phyloP scores from a whole-genome alignment of 2,113 vertebrate species.

The Heterochromis multidens region DNA sequence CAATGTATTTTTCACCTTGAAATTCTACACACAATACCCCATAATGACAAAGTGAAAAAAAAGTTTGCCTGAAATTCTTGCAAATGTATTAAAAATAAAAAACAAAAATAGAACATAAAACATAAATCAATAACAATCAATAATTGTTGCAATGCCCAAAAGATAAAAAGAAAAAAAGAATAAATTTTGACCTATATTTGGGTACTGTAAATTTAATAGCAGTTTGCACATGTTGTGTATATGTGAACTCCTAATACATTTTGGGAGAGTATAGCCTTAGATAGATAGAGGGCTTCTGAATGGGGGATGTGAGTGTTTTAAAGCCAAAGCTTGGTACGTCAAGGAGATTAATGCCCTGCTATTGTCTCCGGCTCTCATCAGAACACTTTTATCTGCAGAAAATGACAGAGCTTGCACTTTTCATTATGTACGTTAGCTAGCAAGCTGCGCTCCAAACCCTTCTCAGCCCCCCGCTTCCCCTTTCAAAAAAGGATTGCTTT shows the following conservation, averaged over 20 bases:
- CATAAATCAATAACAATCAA: neutral
- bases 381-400: slow-evolving; percentile 75
- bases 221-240: neutral
- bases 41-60: neutral
- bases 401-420: slow-evolving; percentile 78
- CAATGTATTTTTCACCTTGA: no score
- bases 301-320: slow-evolving; percentile 55
- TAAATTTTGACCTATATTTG: neutral
- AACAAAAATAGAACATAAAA: no score
- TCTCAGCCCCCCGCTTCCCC: neutral
- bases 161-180: neutral
- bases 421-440: slow-evolving; percentile 71
- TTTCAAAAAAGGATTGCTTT: slow-evolving; percentile 33
- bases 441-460: slow-evolving; percentile 13
- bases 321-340: slow-evolving; percentile 60
- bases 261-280: slow-evolving; percentile 12
- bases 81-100: no score
- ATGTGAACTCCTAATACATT: slow-evolving; percentile 7
- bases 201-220: neutral
- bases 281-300: slow-evolving; percentile 45
- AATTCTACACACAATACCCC: neutral
- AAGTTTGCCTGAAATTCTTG: no score
- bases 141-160: neutral
- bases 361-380: slow-evolving; percentile 77
- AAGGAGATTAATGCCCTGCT: slow-evolving; percentile 75